Evolutionary conservation across 2,797 vertebrate species (phyloP).

Genomic region (Pampus argenteus): DNA sequence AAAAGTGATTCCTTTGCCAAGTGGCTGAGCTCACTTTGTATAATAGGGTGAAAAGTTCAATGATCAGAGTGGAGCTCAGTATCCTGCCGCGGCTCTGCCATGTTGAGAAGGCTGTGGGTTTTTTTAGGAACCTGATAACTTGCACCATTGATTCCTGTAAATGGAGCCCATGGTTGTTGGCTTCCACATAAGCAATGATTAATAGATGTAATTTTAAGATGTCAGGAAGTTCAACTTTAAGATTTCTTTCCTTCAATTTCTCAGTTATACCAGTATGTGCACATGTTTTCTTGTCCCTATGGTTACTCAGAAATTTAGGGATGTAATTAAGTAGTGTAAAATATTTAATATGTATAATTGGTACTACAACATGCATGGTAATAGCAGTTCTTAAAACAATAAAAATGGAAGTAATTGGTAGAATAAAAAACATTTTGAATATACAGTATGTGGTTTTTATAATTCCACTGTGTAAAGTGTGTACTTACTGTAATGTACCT

Average conservation of each 20-base stretch:
- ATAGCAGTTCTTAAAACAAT: not conserved
- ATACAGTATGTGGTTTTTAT: not conserved
- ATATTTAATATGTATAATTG: conserved; percentile 32
- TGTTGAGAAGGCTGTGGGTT: conserved; percentile 37
- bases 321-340: conserved; percentile 34
- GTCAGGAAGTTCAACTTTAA: conserved; percentile 47
- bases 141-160: conserved; percentile 65
- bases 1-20: conserved; percentile 48
- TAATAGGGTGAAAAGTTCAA: conserved; percentile 66
- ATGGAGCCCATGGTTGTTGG: conserved; percentile 43
- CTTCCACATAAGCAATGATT: conserved; percentile 39
- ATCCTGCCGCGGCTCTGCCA: conserved; percentile 35
- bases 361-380: conserved; percentile 3
- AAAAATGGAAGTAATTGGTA: conserved; percentile 13
- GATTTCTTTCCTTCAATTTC: conserved; percentile 37
- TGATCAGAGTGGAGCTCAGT: conserved; percentile 40
- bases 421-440: not conserved
- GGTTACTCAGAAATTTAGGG: conserved; percentile 18
- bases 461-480: conserved; percentile 12
- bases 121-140: conserved; percentile 59
- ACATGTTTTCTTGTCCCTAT: conserved; percentile 12
- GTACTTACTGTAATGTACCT: conserved; percentile 24
- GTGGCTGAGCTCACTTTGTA: conserved; percentile 53
- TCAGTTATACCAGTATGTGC: conserved; percentile 8
- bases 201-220: conserved; percentile 60